These are phyloP conservation scores for Drosophila sordidapex DNA, from an alignment of 2,888 invertebrate genomes.

Conservation along the genomic window DNA sequence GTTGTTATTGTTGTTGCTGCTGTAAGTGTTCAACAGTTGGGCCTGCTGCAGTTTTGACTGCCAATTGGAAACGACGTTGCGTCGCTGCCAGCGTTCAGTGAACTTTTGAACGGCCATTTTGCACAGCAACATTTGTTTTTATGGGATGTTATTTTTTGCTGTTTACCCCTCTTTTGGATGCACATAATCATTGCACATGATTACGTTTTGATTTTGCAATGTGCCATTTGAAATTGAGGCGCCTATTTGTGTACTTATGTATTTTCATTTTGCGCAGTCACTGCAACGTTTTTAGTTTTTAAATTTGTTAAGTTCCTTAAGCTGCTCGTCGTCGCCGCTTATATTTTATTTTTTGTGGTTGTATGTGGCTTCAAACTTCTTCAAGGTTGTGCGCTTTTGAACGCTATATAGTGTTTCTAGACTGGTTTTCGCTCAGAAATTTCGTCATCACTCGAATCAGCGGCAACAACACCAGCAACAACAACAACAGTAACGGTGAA, in stretches of 20 bases:
- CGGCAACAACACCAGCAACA: conserved; percentile 18
- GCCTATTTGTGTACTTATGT: conserved; percentile 34
- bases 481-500: conserved; percentile 43
- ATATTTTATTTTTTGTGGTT: conserved; percentile 20
- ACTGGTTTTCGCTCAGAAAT: conserved; percentile 76
- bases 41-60: conserved; percentile 30
- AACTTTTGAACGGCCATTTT: conserved; percentile 58
- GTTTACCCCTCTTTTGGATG: conserved; percentile 41
- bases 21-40: conserved; percentile 28
- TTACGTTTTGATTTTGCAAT: conserved; percentile 52
- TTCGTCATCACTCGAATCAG: conserved; percentile 68
- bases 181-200: conserved; percentile 53
- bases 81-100: conserved; percentile 62
- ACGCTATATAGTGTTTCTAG: conserved; percentile 65
- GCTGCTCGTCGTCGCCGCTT: conserved; percentile 27
- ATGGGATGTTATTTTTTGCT: conserved; percentile 26
- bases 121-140: conserved; percentile 33
- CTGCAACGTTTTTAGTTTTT: conserved; percentile 27
- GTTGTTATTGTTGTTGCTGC: conserved; percentile 18
- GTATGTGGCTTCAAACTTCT: conserved; percentile 63
- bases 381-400: conserved; percentile 68
- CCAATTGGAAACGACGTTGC: conserved; percentile 31
- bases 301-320: conserved; percentile 54
- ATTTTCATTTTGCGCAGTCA: conserved; percentile 44
- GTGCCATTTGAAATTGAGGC: conserved; percentile 38